phyloP scores from a whole-genome alignment of 2,113 vertebrate genomes.

The Mustela nigripes region DNA sequence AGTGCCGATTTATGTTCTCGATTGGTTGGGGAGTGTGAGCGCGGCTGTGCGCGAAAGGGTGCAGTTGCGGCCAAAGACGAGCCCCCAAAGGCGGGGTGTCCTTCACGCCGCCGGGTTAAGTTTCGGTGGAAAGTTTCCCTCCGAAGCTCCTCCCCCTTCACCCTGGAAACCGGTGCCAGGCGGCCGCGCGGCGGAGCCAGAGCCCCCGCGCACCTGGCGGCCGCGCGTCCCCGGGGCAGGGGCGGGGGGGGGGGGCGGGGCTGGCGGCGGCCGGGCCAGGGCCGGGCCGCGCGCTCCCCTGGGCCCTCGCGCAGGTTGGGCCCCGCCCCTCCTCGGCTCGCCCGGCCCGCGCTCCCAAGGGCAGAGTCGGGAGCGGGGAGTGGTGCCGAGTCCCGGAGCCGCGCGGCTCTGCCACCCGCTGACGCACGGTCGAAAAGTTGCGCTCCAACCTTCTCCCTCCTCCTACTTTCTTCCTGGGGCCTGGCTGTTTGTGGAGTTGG shows the following conservation, averaged over 20 bases:
- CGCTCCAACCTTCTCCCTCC: neutral
- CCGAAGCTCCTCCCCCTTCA: slow-evolving; percentile 70
- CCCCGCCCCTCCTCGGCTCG: neutral
- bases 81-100: neutral
- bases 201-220: slow-evolving; percentile 19
- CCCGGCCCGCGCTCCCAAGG: slow-evolving; percentile 37
- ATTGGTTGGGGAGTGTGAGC: neutral
- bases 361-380: slow-evolving; percentile 40
- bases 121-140: slow-evolving; percentile 78
- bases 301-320: slow-evolving; percentile 57
- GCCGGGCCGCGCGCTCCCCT: neutral
- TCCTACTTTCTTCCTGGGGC: neutral
- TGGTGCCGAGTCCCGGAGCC: neutral
- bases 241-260: neutral
- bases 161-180: slow-evolving; percentile 49
- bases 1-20: neutral
- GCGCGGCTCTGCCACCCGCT: neutral
- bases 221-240: neutral
- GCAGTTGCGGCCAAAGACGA: neutral
- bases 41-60: neutral
- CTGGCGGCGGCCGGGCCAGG: neutral
- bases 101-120: neutral
- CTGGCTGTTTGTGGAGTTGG: neutral
- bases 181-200: fast-evolving
- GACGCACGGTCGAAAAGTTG: slow-evolving; percentile 63